These are phyloP conservation scores for Heliconius erato DNA, from an alignment of 2,888 invertebrate species.

Conservation along the genomic window DNA sequence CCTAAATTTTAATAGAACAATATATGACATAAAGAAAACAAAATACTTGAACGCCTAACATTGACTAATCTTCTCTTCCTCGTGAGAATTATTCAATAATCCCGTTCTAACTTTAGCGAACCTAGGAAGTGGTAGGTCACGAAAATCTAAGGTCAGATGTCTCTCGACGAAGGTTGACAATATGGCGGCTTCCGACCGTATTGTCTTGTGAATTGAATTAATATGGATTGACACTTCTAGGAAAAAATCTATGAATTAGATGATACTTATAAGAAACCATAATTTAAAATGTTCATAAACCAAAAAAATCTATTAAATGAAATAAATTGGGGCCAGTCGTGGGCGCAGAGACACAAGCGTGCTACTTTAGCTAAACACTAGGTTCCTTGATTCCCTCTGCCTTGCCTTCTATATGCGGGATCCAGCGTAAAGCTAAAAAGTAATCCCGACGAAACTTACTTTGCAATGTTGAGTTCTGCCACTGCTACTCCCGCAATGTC, in stretches of 20 bases:
- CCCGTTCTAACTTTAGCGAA: slow-evolving; percentile 38
- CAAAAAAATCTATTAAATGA: too few relatives aligned
- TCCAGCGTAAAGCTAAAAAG: too few relatives aligned
- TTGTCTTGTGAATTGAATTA: slow-evolving; percentile 27
- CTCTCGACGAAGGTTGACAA: slow-evolving; percentile 50
- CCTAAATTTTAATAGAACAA: background rate
- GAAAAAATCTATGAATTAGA: background rate
- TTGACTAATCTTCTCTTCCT: background rate
- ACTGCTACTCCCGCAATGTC: too few relatives aligned
- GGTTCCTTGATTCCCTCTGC: too few relatives aligned
- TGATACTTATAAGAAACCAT: background rate
- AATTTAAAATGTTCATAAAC: background rate
- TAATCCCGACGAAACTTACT: too few relatives aligned
- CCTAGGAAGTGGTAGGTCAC: slow-evolving; percentile 56
- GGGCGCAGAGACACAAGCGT: too few relatives aligned
- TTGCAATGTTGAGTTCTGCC: too few relatives aligned
- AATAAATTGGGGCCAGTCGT: too few relatives aligned
- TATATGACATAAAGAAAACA: background rate
- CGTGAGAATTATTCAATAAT: background rate
- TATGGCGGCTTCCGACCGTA: slow-evolving; percentile 36
- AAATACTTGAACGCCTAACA: background rate
- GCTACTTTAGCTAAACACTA: too few relatives aligned
- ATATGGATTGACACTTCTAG: slow-evolving; percentile 10
- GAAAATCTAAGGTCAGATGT: slow-evolving; percentile 50
- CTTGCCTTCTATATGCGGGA: too few relatives aligned